Base-by-base conservation (phyloP, 2,888 invertebrate species). In the Tinea semifulvella region DNA sequence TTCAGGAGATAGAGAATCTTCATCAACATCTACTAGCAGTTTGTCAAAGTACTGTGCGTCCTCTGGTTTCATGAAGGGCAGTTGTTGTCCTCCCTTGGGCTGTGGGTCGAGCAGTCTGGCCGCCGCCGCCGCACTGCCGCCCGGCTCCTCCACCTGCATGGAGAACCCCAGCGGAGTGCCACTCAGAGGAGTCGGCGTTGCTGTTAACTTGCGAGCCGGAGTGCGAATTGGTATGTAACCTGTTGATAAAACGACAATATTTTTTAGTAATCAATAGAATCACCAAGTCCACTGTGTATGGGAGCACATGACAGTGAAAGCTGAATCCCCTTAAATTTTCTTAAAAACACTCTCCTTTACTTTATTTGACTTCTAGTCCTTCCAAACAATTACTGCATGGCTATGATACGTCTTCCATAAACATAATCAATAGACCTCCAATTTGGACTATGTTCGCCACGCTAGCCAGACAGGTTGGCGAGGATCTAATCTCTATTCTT, bases 21-120 rank as follows among this genome's bases (percentile, higher is more conserved):
- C 99, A 69, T 99, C 99, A 19, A 99, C 98, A 65, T 99, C 99
- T 45, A 96, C 89, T 53, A 99, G 84, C 51, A 99, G 83, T 75
- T 99, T 99, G 74, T 99, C 99, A 75, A 99, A 99, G 79, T 99
- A 99, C 79, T 99, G 99, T 38, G 99, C 97, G 79, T 98, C 98
- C 74, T 99, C 99, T 0, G 99, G 99, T 71, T 99, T 99, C 90
- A 99, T 93, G 67, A 99, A 96, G 11, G 99, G 99, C 56, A 99
- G 84, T 79, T 98, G 98, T 64, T 77, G 77, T 58, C 86, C 84
- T 1, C 92, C 92, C 71, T 97, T 98, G 1, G 99, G 99, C 79
- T 99, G 99, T 65, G 95, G 95, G 68, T 99, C 98, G 59, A 96
- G 89, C 51, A 86, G 82, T 42, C 81, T 68, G 68, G 92, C 92